Conservation (phyloP, 1,140 invertebrate genomes). For the Musca vetustissima region DNA sequence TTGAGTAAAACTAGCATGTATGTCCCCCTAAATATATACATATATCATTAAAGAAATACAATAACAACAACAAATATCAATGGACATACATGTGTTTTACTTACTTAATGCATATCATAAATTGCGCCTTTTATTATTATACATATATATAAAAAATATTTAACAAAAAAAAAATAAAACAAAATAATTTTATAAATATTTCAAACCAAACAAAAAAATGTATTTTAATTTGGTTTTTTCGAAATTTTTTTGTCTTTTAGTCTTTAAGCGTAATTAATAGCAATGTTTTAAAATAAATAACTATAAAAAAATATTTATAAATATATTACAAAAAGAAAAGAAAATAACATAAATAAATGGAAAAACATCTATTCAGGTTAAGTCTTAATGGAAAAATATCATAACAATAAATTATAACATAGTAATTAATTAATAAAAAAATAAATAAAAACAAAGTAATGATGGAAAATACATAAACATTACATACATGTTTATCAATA, state of each 20-base stretch:
- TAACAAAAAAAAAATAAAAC: conserved; percentile 6
- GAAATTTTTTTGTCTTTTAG: conserved; percentile 35
- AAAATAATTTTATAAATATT: too few relatives aligned
- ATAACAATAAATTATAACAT: neutral
- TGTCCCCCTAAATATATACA: conserved; percentile 33
- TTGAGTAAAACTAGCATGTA: conserved; percentile 13
- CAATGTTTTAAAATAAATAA: conserved; percentile 52
- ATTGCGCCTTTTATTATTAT: conserved; percentile 49
- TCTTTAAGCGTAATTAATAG: conserved; percentile 27
- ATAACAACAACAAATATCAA: conserved; percentile 33
- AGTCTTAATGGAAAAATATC: conserved; percentile 16
- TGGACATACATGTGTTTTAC: conserved; percentile 27
- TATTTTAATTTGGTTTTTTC: conserved; percentile 42
- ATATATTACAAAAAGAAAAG: conserved; percentile 24
- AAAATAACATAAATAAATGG: neutral
- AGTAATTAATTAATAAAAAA: neutral
- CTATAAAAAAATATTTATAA: conserved; percentile 45
- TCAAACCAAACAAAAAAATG: conserved; percentile 36
- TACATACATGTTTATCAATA: conserved; percentile 10
- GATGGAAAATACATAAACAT: too few relatives aligned
- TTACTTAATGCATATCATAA: conserved; percentile 55
- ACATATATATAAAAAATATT: too few relatives aligned
- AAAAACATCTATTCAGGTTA: neutral
- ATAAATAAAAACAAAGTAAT: neutral
- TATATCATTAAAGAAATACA: conserved; percentile 29